Conservation (phyloP, 2,888 invertebrate genomes). For the Pachliopta kotzebuea region DNA sequence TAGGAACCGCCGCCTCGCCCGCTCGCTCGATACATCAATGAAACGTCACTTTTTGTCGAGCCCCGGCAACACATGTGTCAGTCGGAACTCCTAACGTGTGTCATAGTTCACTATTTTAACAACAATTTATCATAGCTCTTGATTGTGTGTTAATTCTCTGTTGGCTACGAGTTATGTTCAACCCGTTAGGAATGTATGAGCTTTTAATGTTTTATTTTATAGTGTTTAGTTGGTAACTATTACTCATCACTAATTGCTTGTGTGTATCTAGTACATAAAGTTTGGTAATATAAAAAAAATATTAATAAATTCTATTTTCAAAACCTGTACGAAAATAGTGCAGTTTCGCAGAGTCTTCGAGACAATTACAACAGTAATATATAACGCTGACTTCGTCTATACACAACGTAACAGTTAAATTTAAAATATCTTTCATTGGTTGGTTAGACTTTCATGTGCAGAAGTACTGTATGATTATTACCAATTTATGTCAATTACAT, state of each 20-base stretch:
- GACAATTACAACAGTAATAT: too few species aligned
- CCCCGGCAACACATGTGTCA: conserved; percentile 50
- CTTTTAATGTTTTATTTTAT: conserved; percentile 16
- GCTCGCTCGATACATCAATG: conserved; percentile 70
- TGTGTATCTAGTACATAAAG: background rate
- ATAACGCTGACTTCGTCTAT: too few species aligned
- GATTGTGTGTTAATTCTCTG: conserved; percentile 49
- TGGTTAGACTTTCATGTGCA: too few species aligned
- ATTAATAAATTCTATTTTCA: too few species aligned
- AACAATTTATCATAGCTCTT: conserved; percentile 61
- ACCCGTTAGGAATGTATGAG: conserved; percentile 31
- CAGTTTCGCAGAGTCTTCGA: too few species aligned
- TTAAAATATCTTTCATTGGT: too few species aligned
- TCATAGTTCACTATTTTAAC: conserved; percentile 72
- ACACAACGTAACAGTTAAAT: too few species aligned
- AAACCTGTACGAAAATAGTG: too few species aligned
- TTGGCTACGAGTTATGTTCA: conserved; percentile 39
- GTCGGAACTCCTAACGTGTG: conserved; percentile 48
- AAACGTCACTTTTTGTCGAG: conserved; percentile 65
- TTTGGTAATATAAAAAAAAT: too few species aligned
- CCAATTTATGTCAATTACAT: too few species aligned
- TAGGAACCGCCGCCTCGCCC: conserved; percentile 58
- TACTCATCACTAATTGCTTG: conserved; percentile 1
- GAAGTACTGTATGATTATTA: too few species aligned
- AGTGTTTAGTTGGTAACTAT: conserved; percentile 5